Evolutionary conservation across 2,888 invertebrate genomes (phyloP), one percentile per base, ranked within the genome.

Genomic region (Aleiodes alternator): DNA sequence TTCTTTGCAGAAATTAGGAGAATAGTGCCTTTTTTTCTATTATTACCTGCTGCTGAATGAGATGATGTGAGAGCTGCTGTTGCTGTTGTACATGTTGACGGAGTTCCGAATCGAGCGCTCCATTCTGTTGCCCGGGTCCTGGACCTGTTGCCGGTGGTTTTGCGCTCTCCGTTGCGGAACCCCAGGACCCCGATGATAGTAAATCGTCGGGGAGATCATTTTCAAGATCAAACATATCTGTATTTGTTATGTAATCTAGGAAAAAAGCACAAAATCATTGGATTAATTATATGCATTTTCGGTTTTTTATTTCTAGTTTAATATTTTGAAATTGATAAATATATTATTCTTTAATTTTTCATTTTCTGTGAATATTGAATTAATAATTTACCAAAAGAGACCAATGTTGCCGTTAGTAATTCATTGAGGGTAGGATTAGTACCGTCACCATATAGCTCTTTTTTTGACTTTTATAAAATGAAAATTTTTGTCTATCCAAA

Each of bases 181-280:
- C 93, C 95, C 96, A 96, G 83, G 94, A 93, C 82, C 94, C 92
- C 75, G 94, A 93, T 72, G 93, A 92, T 90, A 96, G 95, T 82
- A 97, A 92, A 90, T 97, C 97, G 91, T 97, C 97, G 61, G 97
- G 97, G 84, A 97, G 93, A 90, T 96, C 95, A 90, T 96, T 96
- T 90, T 97, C 97, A 90, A 97, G 92, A 91, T 96, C 96, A 90
- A 95, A 95, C 93, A 96, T 95, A 88, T 95, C 95, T 89, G 94
- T 93, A 91, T 95, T 95, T 82, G 95, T 94, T 90, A 95, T 93
- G 90, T 95, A 94, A 93, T 95, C 96, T 94, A 90, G 82, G 86
- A 90, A 89, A 78, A 84, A 77, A 23, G 55, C 51, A 79, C 43
- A 23, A 23, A 23, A 23, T 23, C 1, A 23, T 23, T 23, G 23